Percentiles rank a stretch among this genome's conserved stretches.
phyloP scores from a whole-genome alignment of 1,140 invertebrate species.

The Lepidurus apus region DNA sequence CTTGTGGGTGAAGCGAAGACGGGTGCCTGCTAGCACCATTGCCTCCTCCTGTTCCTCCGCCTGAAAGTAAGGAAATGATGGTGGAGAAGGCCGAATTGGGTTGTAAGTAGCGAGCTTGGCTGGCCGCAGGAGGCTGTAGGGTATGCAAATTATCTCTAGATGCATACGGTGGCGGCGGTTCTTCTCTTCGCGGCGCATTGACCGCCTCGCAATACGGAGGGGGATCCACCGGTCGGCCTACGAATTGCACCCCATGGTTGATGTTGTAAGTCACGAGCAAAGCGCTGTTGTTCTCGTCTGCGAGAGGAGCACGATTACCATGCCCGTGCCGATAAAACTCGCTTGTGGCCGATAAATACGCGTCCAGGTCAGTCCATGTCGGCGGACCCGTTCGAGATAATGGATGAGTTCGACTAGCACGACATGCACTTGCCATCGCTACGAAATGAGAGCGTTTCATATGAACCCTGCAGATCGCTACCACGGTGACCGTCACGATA shows the following conservation, averaged over 20 bases:
- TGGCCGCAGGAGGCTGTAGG: neutral
- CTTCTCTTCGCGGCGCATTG: slow-evolving; percentile 31
- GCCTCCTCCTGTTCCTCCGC: neutral
- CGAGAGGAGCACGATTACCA: slow-evolving; percentile 32
- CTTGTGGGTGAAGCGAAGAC: slow-evolving; percentile 18
- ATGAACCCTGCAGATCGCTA: slow-evolving; percentile 48
- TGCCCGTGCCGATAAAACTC: slow-evolving; percentile 22
- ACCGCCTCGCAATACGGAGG: slow-evolving; percentile 55
- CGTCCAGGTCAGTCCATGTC: slow-evolving; percentile 31
- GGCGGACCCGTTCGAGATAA: slow-evolving; percentile 1
- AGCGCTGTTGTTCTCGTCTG: slow-evolving; percentile 36
- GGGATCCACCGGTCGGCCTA: slow-evolving; percentile 43
- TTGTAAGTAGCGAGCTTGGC: neutral
- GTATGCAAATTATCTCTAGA: slow-evolving; percentile 46
- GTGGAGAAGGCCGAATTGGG: slow-evolving; percentile 10
- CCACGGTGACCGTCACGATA: slow-evolving; percentile 46
- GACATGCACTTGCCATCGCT: slow-evolving; percentile 38
- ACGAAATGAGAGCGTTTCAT: slow-evolving; percentile 42
- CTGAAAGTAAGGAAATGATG: slow-evolving; percentile 22
- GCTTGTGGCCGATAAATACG: slow-evolving; percentile 29
- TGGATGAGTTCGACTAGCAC: slow-evolving; percentile 27
- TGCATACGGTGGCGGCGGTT: slow-evolving; percentile 52
- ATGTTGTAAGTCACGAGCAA: slow-evolving; percentile 48
- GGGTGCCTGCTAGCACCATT: neutral
- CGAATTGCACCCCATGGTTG: slow-evolving; percentile 47